Conservation (phyloP, 2,797 vertebrate species). For the Sternarchorhynchus goeldii region DNA sequence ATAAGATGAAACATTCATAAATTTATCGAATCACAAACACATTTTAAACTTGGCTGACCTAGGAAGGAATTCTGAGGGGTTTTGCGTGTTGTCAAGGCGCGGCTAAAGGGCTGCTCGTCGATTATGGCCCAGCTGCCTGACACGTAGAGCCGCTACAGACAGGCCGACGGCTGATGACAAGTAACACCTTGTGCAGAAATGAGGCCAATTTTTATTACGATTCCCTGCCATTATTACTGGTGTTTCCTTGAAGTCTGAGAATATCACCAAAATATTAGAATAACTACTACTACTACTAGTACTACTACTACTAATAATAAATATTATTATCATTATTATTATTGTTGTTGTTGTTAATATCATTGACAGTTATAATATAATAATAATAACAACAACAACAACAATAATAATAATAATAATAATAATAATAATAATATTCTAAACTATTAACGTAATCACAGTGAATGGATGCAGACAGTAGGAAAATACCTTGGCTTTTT, state of each 20-base stretch:
- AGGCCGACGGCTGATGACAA: constrained; percentile 50
- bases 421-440: not conserved
- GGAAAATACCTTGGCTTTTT: constrained; percentile 89
- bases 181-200: constrained; percentile 62
- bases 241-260: constrained; percentile 75
- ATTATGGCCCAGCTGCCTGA: too few species aligned
- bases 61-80: too few species aligned
- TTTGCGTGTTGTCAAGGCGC: too few species aligned
- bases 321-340: constrained; percentile 66
- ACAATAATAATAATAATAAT: constrained; percentile 48
- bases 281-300: constrained; percentile 69
- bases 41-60: not conserved
- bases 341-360: constrained; percentile 60
- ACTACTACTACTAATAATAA: constrained; percentile 74
- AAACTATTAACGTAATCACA: constrained; percentile 62
- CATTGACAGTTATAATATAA: too few species aligned
- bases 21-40: not conserved
- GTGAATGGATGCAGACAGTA: constrained; percentile 71
- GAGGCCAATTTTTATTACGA: constrained; percentile 73
- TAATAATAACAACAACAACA: constrained; percentile 75
- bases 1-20: not conserved
- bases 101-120: not conserved
- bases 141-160: constrained; percentile 11
- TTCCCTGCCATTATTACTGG: constrained; percentile 75
- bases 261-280: constrained; percentile 41